phyloP scores from a whole-genome alignment of 2,797 vertebrate species.

The Sebastes melanostomus region DNA sequence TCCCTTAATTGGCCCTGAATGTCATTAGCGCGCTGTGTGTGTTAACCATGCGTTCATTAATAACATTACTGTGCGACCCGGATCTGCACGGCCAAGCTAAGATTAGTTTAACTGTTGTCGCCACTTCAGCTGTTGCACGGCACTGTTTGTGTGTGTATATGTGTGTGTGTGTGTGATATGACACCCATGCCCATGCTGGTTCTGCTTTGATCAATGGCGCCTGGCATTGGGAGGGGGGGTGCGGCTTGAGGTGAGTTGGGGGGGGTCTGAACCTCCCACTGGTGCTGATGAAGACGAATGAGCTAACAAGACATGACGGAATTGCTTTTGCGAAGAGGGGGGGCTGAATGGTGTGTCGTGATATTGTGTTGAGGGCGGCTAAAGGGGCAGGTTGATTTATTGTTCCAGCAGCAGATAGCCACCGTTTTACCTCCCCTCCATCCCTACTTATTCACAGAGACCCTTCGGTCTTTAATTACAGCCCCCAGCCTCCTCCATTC shows the following conservation, averaged over 20 bases:
- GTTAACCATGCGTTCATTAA: slow-evolving; percentile 62
- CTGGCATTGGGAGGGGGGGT: slow-evolving; percentile 46
- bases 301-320: slow-evolving; percentile 82
- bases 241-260: slow-evolving; percentile 33
- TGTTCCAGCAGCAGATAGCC: slow-evolving; percentile 65
- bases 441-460: slow-evolving; percentile 61
- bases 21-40: slow-evolving; percentile 55
- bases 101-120: slow-evolving; percentile 53
- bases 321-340: slow-evolving; percentile 76
- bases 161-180: slow-evolving; percentile 33
- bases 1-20: slow-evolving; percentile 77
- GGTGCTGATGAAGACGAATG: slow-evolving; percentile 82
- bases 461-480: slow-evolving; percentile 77
- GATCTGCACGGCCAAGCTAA: slow-evolving; percentile 34
- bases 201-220: slow-evolving; percentile 73
- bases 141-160: not conserved
- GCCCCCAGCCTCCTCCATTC: slow-evolving; percentile 59
- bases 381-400: slow-evolving; percentile 78
- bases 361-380: slow-evolving; percentile 64
- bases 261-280: slow-evolving; percentile 68
- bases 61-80: slow-evolving; percentile 41
- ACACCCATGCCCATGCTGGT: slow-evolving; percentile 53
- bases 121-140: slow-evolving; percentile 20
- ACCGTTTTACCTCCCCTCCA: slow-evolving; percentile 55
- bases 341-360: slow-evolving; percentile 56